Base-by-base conservation (phyloP, 2,113 vertebrate species). In the Psammodynastes pulverulentus region DNA sequence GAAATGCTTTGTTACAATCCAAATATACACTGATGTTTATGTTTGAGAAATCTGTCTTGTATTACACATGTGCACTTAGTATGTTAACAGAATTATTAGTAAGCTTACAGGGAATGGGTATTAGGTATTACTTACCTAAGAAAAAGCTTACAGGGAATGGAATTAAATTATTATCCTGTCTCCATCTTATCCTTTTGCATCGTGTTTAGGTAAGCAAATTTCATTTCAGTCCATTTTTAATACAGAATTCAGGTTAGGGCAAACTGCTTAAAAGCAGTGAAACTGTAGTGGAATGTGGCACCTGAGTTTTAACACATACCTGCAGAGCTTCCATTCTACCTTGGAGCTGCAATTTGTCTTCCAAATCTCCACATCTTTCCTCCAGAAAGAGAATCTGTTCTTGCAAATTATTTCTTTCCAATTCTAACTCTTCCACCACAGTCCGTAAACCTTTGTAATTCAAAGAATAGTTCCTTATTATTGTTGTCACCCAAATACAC, bases 341-440 rank as follows among this genome's bases (percentile, higher is more conserved):
- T 93, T 98, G 98, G 90, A 99, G 97, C 96, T 99, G 98, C 62
- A 98, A 93, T 19, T 98, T 97, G 26, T 99, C 98, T 95, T 98
- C 98, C 93, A 99, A 96, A 67, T 98, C 97, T 86, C 98, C 98
- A 91, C 98, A 98, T 58, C 97, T 98, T 89, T 98, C 98, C 94
- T 99, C 98, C 88, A 99, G 96, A 5, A 96, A 97, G 72, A 98
- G 96, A 43, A 99, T 99, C 96, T 99, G 98, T 93, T 99, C 98
- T 97, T 99, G 98, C 53, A 99, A 97, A 19, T 98, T 98, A 96
- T 99, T 99, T 93, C 98, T 97, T 92, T 99, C 98, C 93, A 98
- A 94, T 97, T 99, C 98, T 95, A 99, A 92, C 91, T 99, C 98
- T 94, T 98, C 98, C 48, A 99, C 98, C 7, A 99, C 98, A 0